Evolutionary conservation across 2,113 vertebrate species (phyloP).

Genomic region (Coptodon bakossiorum): DNA sequence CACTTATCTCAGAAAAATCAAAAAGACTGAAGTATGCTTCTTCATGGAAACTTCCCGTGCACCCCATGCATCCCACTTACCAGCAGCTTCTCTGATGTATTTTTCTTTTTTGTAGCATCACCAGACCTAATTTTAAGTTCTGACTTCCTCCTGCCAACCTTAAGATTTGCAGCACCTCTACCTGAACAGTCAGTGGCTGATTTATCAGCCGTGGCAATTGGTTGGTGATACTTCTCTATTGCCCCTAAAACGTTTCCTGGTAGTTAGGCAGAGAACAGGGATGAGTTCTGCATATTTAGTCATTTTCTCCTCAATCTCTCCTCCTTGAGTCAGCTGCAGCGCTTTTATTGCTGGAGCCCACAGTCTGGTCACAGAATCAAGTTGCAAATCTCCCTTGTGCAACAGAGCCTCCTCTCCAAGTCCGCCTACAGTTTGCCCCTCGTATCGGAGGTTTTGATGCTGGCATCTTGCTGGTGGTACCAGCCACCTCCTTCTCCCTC

Average conservation of each 20-base stretch:
- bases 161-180: background rate
- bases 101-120: background rate
- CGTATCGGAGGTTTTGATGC: background rate
- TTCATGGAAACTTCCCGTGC: background rate
- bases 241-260: background rate
- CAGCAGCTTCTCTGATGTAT: background rate
- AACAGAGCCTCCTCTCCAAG: background rate
- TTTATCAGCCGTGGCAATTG: background rate
- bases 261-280: background rate
- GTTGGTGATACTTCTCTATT: background rate
- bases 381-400: background rate
- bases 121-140: background rate
- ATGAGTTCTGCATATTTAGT: background rate
- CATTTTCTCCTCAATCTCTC: background rate
- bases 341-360: background rate
- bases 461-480: background rate
- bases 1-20: background rate
- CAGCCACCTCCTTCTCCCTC: background rate
- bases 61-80: background rate
- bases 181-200: background rate
- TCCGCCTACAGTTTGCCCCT: background rate
- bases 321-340: background rate
- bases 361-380: background rate
- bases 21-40: background rate
- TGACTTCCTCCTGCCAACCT: background rate